Percentiles rank a stretch among this genome's conserved stretches.
Evolutionary conservation across 2,797 vertebrate species (phyloP).

Genomic region (Tapirus indicus): DNA sequence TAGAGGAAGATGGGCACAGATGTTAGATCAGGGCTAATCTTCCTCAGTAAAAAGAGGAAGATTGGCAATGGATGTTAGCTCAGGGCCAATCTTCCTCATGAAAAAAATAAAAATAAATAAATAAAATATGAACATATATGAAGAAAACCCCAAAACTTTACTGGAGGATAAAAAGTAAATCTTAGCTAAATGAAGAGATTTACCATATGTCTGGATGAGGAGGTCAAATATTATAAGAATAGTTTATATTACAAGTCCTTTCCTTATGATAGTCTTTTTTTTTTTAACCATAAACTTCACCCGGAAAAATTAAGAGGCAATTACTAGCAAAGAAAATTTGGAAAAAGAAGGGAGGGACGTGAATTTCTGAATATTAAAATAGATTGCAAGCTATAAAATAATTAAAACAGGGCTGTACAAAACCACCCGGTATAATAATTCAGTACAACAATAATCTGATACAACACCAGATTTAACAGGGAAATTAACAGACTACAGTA

Average conservation of each 20-base stretch:
- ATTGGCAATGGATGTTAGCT: too few relatives aligned
- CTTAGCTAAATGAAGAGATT: background rate
- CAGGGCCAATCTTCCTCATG: too few relatives aligned
- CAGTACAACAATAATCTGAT: background rate
- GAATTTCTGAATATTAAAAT: background rate
- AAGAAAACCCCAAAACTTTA: background rate
- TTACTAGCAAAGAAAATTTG: background rate
- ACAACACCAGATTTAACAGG: background rate
- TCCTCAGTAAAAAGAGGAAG: too few relatives aligned
- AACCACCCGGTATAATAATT: background rate
- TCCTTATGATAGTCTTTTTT: background rate
- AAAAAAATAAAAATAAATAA: too few relatives aligned
- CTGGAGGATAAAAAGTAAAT: background rate
- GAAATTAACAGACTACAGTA: background rate
- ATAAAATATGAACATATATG: background rate
- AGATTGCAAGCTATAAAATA: background rate
- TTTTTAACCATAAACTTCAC: background rate
- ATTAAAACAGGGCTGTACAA: background rate
- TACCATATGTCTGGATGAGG: background rate
- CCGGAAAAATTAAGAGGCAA: background rate
- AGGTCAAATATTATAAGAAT: background rate
- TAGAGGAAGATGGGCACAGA: too few relatives aligned
- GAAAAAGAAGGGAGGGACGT: background rate
- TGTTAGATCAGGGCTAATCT: too few relatives aligned
- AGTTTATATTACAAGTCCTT: background rate